Base-by-base conservation (phyloP, 1,140 invertebrate genomes). In the Yoshiicerus persimilis region DNA sequence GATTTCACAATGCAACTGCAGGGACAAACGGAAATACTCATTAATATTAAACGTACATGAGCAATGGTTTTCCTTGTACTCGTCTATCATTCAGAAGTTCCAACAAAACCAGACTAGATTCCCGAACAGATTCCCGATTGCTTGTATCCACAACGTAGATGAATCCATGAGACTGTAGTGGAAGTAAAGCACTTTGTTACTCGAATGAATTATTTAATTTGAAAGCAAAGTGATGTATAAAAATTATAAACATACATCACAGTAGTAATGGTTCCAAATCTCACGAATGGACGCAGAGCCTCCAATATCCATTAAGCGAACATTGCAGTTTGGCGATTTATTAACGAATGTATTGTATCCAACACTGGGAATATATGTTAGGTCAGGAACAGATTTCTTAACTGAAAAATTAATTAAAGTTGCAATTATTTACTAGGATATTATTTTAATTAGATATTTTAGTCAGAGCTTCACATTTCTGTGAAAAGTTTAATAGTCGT, bases 191-290 rank as follows among this genome's bases (percentile, higher is more conserved):
- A 10, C 9, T 70, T 70, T 70, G 25, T 30, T 25, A n/a, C 20
- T n/a, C 16, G 2, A n/a, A 56, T 5, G n/a, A 56, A 56, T 56
- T 56, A 56, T n/a, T 56, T 56, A 56, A 5, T 56, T 4, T 56
- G 8, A 56, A 56, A 56, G 47, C 13, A 56, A 56, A 86, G 34
- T 66, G 10, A 66, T 32, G 47, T 66, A 25, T 66, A 70, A 66
- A 87, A 23, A 41, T n/a, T 32, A 20, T 27, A 16, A 11, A 41
- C 77, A 34, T 86, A 88, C 87, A 62, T 88, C 87, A 62, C 83
- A 62, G 34, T 88, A 88, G 41, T 88, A 88, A 39, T 88, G 87
- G 32, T 86, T 66, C 87, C 87, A 88, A 56, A 88, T 84, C 66
- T 88, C 87, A 36, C 85, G 84, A 80, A 88, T 88, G 20, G 87